These are phyloP conservation scores for Xanthorhoe spadicearia DNA, from an alignment of 2,888 invertebrate genomes.

Conservation along the genomic window DNA sequence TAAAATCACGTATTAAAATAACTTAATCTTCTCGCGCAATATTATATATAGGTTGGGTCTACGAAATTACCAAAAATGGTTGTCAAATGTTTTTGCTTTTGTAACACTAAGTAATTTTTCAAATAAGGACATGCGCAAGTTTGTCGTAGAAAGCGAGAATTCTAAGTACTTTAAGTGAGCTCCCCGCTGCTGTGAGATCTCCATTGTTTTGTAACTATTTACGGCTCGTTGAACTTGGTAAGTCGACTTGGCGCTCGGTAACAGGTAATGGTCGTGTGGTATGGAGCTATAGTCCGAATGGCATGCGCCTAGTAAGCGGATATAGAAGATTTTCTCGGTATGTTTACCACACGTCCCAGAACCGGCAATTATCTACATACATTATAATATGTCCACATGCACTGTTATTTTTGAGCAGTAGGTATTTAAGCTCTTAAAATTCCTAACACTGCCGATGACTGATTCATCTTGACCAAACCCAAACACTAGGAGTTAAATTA, in stretches of 20 bases:
- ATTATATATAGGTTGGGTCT: neutral
- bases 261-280: constrained; percentile 14
- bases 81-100: neutral
- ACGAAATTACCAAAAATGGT: constrained; percentile 1
- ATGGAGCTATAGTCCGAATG: neutral
- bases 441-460: too few relatives aligned
- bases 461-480: too few relatives aligned
- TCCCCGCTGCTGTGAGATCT: constrained; percentile 38
- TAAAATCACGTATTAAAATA: neutral
- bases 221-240: constrained; percentile 36
- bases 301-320: constrained; percentile 1
- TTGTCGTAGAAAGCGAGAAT: constrained; percentile 38
- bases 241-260: constrained; percentile 16
- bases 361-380: too few relatives aligned
- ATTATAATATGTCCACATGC: too few relatives aligned
- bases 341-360: too few relatives aligned
- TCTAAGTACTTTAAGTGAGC: constrained; percentile 33
- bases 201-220: constrained; percentile 42
- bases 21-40: neutral
- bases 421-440: too few relatives aligned
- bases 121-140: constrained; percentile 26
- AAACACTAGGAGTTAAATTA: too few relatives aligned
- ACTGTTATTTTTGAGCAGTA: too few relatives aligned
- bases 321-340: neutral
- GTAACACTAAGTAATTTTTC: constrained; percentile 15